Evolutionary conservation across 2,113 vertebrate genomes (phyloP), one percentile per base, ranked within the genome.

Genomic region (Nanger granti): DNA sequence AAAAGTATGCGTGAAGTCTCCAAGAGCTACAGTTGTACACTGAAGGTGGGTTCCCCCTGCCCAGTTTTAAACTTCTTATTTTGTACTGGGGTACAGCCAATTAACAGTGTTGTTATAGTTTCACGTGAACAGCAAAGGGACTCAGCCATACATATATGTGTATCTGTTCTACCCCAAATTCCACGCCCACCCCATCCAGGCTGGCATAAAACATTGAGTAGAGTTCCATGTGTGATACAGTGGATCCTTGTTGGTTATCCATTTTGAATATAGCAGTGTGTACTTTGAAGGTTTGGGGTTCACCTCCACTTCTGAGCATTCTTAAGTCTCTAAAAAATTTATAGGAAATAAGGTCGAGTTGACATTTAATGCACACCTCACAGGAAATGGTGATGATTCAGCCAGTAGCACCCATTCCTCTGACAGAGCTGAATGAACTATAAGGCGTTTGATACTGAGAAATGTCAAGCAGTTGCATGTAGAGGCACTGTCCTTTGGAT

Each of bases 381-480:
- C 83, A 91, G 95, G 97, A 97, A 97, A 31, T 54, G 49, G 31
- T 26, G 49, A 79, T 95, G 92, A 96, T 60, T 97, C 87, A 93
- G n/a, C 26, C 83, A 52, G 24, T 3, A 47, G 29, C 49, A 73
- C 15, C 28, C 64, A 55, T 60, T 66, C 87, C 34, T 92, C 69
- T 26, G 18, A 47, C 49, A 80, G 49, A 85, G 41, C n/a, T 84
- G 31, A 89, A 57, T 4, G 15, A 62, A 8, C 31, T 7, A 4
- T 34, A 24, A 60, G 60, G 55, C 18, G 31, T 41, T 87, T 22
- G 11, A 82, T 4, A 18, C 47, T 76, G 66, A 31, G 55, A 92
- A 89, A 60, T 59, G 49, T 4, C 2, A 10, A 84, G 37, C 10
- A 79, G 20, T 37, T 87, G 15, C 28, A 18, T n/a, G 31, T 31